phyloP scores from a whole-genome alignment of 2,113 vertebrate species.

The Rafetus swinhoei region DNA sequence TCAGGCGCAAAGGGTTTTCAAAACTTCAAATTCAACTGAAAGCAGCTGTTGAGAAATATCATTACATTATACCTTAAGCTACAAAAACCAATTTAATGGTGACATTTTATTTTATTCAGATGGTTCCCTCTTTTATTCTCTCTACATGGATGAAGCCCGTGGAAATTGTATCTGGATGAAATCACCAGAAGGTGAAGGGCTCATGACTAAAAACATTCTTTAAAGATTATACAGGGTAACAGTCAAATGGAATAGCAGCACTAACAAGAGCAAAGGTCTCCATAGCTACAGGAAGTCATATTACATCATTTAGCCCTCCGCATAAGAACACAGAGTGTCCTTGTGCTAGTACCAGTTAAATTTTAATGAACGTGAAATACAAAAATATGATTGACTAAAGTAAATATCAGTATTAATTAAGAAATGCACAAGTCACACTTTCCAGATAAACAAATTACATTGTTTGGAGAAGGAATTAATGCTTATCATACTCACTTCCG shows the following conservation, averaged over 20 bases:
- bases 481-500: background rate
- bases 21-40: constrained; percentile 81
- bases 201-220: constrained; percentile 81
- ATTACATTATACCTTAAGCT: constrained; percentile 82
- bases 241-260: constrained; percentile 68
- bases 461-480: constrained; percentile 3
- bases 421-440: background rate
- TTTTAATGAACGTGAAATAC: constrained; percentile 15
- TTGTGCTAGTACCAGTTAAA: constrained; percentile 41
- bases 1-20: constrained; percentile 76
- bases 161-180: constrained; percentile 83
- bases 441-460: background rate
- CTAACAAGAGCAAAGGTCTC: constrained; percentile 74
- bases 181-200: constrained; percentile 81
- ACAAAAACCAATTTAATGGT: constrained; percentile 82
- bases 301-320: constrained; percentile 45
- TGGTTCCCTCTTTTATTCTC: constrained; percentile 80
- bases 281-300: constrained; percentile 68
- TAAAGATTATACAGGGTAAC: constrained; percentile 77
- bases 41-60: constrained; percentile 82
- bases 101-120: constrained; percentile 85
- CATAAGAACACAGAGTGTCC: constrained; percentile 23
- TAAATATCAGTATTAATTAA: constrained; percentile 2
- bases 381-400: constrained; percentile 27
- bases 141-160: constrained; percentile 73